Evolutionary conservation across 2,888 invertebrate species (phyloP), one percentile per base, ranked within the genome.

Genomic region (Luperina testacea): DNA sequence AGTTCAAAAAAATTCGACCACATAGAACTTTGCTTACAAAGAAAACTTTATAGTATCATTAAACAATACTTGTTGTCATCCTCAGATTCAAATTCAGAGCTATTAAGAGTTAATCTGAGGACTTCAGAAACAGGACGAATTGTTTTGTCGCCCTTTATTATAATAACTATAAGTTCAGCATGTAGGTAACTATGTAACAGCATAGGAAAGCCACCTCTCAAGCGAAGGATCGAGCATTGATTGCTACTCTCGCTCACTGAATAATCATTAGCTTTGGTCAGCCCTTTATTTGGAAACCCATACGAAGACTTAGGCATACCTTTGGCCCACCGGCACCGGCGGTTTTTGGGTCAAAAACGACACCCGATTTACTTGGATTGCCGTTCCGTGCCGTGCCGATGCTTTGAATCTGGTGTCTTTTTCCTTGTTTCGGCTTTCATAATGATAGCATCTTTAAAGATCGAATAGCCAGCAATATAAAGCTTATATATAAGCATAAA

Each of bases 281-380:
- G 42, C 38, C 51, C 38, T 71, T 71, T 71, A 27, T 69, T 68
- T 48, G 38, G 38, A 24, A 59, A 80, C 24, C 51, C 3, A 81
- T n/a, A 32, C 81, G 42, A 3, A 6, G 24, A 42, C 27, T 81
- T n/a, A 27, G 24, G 1, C 68, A 70, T 57, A 27, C 57, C n/a
- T 45, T 48, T 32, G 61, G 27, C 7, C 2, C 27, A 27, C 15
- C 7, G 61, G 27, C 15, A 61, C 15, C 7, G 27, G 13, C 15
- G 3, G 27, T 63, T 61, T 61, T 27, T 8, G 1, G 17, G 7
- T 8, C 61, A 17, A 63, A 27, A 63, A 8, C 5, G 17, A 8
- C 17, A 32, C 27, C 17, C 15, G 0, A 15, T 61, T 61, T 27
- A 61, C 15, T 61, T 15, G 61, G 27, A 27, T 1, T 61, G 17